These are phyloP conservation scores for Julus scanicus DNA, from an alignment of 2,888 invertebrate species.

Conservation along the genomic window DNA sequence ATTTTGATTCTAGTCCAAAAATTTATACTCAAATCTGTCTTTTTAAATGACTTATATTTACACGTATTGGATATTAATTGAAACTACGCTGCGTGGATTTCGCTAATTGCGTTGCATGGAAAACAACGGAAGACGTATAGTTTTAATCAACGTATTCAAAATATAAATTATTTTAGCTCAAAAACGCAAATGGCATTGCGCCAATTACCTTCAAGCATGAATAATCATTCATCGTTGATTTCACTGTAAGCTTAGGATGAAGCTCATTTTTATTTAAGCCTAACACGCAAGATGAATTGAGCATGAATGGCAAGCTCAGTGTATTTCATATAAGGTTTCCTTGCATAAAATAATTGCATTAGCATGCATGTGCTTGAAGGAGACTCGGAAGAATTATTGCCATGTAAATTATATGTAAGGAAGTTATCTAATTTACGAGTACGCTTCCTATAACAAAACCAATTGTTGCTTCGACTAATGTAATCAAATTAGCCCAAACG, in stretches of 20 bases:
- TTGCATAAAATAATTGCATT: constrained; percentile 6
- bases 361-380: constrained; percentile 1
- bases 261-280: constrained; percentile 29
- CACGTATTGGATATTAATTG: too few relatives aligned
- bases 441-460: not conserved
- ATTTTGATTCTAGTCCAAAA: too few relatives aligned
- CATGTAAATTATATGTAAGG: not conserved
- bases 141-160: not conserved
- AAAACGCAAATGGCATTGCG: constrained; percentile 13
- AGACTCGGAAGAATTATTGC: constrained; percentile 1
- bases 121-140: not conserved
- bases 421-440: constrained; percentile 14
- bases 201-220: not conserved
- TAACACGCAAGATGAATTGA: not conserved
- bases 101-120: not conserved
- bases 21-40: not conserved
- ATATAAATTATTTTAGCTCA: not conserved
- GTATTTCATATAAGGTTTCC: not conserved
- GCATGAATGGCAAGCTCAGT: not conserved
- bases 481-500: not conserved
- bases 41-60: not conserved
- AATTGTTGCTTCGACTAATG: constrained; percentile 16
- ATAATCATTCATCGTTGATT: constrained; percentile 1
- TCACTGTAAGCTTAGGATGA: not conserved
- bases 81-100: not conserved